phyloP scores from a whole-genome alignment of 2,797 vertebrate genomes.

The Acropternis orthonyx region DNA sequence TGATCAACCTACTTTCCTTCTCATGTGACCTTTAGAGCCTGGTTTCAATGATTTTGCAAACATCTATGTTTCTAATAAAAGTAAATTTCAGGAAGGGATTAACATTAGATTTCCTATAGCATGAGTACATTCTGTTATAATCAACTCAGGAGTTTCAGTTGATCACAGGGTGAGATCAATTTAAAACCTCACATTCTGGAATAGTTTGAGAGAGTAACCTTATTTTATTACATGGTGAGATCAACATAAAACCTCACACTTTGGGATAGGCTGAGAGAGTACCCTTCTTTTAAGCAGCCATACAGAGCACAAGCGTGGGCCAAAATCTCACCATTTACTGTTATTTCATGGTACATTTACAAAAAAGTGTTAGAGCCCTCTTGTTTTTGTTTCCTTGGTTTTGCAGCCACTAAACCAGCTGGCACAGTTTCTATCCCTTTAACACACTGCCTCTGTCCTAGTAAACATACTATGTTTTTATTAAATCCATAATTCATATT shows the following conservation, averaged over 20 bases:
- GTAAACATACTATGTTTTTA: not conserved
- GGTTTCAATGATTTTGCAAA: not conserved
- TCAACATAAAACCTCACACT: not conserved
- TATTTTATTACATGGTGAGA: not conserved
- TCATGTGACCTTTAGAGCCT: not conserved
- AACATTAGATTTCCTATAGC: not conserved
- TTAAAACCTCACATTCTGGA: not conserved
- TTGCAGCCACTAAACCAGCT: not conserved
- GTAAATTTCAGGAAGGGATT: not conserved
- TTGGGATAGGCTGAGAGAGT: not conserved
- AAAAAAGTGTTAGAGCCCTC: not conserved
- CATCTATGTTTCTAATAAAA: not conserved
- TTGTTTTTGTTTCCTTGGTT: not conserved
- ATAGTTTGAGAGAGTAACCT: not conserved
- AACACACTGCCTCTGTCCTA: not conserved
- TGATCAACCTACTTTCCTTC: not conserved
- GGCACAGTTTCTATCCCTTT: not conserved
- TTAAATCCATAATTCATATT: conserved; percentile 53
- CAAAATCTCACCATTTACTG: not conserved
- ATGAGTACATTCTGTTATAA: not conserved
- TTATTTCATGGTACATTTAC: not conserved
- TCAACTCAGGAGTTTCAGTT: not conserved
- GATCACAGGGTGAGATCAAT: not conserved
- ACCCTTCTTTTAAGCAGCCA: not conserved
- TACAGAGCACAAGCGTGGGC: not conserved